Evolutionary conservation across 2,113 vertebrate species (phyloP).

Genomic region (Panurus biarmicus): DNA sequence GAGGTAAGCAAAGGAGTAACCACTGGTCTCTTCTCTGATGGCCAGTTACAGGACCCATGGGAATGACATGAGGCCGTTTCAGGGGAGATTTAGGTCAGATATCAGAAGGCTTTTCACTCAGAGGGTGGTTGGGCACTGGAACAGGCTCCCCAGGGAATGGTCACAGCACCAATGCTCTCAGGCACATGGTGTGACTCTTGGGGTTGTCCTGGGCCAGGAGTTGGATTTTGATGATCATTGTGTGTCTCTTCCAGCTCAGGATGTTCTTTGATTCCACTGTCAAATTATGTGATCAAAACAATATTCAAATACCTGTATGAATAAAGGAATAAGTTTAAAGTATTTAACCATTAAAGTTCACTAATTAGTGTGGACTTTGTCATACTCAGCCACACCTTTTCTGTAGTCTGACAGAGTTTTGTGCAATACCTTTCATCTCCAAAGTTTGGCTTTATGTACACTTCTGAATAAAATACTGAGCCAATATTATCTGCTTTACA

Average conservation of each 20-base stretch:
- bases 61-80: background rate
- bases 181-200: background rate
- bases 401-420: background rate
- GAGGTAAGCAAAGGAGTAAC: too few species aligned
- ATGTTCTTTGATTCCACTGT: background rate
- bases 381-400: background rate
- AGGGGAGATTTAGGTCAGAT: background rate
- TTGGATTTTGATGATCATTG: background rate
- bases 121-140: too few species aligned
- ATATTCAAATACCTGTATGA: background rate
- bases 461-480: background rate
- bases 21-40: background rate
- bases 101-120: background rate
- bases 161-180: background rate
- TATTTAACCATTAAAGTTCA: background rate
- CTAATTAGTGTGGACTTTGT: fast-evolving
- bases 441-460: background rate
- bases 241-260: fast-evolving
- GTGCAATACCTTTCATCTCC: background rate
- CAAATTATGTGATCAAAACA: background rate
- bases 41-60: background rate
- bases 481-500: background rate
- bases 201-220: background rate
- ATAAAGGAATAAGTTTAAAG: background rate
- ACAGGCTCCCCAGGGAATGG: background rate